Evolutionary conservation across 2,888 invertebrate genomes (phyloP).

Genomic region (Nomada lathburiana): DNA sequence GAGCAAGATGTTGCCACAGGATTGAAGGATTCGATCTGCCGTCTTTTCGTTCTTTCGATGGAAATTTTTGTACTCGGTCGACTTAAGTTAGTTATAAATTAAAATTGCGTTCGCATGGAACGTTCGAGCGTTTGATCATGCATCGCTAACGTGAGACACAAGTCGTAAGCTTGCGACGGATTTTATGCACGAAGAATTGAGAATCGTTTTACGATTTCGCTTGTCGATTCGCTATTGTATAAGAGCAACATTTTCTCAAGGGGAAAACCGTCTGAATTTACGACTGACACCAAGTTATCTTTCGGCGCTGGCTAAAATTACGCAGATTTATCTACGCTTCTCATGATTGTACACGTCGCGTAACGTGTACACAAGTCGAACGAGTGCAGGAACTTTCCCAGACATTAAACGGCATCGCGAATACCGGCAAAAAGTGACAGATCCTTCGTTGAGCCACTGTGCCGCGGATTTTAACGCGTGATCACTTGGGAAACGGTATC

Average conservation of each 20-base stretch:
- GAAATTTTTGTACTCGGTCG: no score
- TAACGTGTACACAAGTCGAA: constrained; percentile 36
- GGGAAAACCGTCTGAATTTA: constrained; percentile 11
- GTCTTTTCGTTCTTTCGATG: no score
- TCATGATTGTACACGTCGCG: constrained; percentile 53
- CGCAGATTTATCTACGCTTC: constrained; percentile 44
- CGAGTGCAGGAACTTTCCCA: constrained; percentile 60
- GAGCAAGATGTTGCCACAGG: background rate
- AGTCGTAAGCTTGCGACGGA: no score
- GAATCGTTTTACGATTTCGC: background rate
- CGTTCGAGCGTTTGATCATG: no score
- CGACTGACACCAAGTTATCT: constrained; percentile 9
- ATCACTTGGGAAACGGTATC: constrained; percentile 43
- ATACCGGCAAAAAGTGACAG: constrained; percentile 50
- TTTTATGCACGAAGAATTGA: background rate
- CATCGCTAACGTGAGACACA: no score
- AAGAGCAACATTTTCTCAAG: background rate
- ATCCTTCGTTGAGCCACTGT: constrained; percentile 39
- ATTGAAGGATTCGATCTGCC: no score
- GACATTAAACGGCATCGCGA: constrained; percentile 38
- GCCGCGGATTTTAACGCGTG: constrained; percentile 42
- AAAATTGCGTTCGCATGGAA: no score
- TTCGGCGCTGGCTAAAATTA: constrained; percentile 9
- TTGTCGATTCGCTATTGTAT: background rate
- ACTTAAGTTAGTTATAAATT: no score